Percentiles rank a stretch among this genome's conserved stretches.
phyloP scores from a whole-genome alignment of 2,797 vertebrate genomes.

The Falco columbarius region DNA sequence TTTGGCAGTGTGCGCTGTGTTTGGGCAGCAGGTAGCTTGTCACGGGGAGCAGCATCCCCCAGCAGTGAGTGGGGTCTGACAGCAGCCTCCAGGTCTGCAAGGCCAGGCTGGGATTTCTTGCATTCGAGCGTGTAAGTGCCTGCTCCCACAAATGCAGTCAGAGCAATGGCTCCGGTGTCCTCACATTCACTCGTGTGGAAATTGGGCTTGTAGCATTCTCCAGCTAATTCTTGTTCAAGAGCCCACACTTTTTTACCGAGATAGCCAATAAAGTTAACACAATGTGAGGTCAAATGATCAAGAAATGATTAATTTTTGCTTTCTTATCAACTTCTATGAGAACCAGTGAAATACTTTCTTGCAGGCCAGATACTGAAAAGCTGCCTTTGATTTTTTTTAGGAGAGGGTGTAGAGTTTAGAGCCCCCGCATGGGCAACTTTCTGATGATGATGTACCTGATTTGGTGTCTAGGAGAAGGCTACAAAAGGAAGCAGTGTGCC shows the following conservation, averaged over 20 bases:
- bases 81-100: neutral
- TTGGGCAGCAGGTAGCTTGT: neutral
- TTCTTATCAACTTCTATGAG: neutral
- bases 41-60: neutral
- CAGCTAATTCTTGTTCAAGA: neutral
- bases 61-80: neutral
- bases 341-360: neutral
- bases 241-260: neutral
- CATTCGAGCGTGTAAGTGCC: rapidly evolving
- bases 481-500: neutral
- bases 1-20: neutral
- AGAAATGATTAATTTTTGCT: neutral
- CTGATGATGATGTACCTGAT: neutral
- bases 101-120: neutral
- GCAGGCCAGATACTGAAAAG: neutral
- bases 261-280: neutral
- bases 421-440: neutral
- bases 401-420: neutral
- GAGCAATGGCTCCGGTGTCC: neutral
- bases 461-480: neutral
- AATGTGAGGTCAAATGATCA: neutral
- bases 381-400: neutral
- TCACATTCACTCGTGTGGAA: neutral
- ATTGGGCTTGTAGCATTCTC: neutral
- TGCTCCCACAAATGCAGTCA: neutral